These are phyloP conservation scores for Fundulus diaphanus DNA, from an alignment of 2,797 vertebrate species.

Conservation along the genomic window DNA sequence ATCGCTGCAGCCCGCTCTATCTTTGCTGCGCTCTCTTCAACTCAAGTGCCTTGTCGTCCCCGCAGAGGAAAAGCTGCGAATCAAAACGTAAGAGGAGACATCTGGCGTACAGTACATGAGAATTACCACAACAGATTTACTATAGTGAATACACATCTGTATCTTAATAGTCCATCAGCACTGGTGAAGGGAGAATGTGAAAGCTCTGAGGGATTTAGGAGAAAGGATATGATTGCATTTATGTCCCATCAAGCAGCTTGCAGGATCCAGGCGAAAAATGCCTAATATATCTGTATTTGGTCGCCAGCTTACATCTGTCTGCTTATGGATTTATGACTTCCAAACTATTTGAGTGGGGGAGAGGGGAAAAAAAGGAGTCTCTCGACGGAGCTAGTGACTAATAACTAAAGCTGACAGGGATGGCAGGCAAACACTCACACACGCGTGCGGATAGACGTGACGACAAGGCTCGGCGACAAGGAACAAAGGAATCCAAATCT, in stretches of 20 bases:
- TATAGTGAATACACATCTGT: constrained; percentile 60
- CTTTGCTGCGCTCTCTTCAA: constrained; percentile 24
- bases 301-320: constrained; percentile 84
- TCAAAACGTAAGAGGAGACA: constrained; percentile 52
- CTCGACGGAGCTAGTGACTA: constrained; percentile 81
- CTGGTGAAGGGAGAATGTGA: constrained; percentile 66
- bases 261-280: constrained; percentile 73
- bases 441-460: constrained; percentile 57
- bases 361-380: constrained; percentile 62
- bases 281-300: constrained; percentile 84
- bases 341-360: constrained; percentile 74
- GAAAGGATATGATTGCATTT: constrained; percentile 81
- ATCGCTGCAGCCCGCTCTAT: constrained; percentile 31
- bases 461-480: constrained; percentile 70
- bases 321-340: constrained; percentile 85
- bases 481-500: constrained; percentile 83
- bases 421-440: constrained; percentile 68
- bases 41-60: constrained; percentile 59
- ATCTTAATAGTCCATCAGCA: constrained; percentile 74
- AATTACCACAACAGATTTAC: constrained; percentile 57
- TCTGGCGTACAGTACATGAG: constrained; percentile 47
- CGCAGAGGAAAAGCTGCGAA: constrained; percentile 52
- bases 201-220: constrained; percentile 77
- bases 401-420: constrained; percentile 84
- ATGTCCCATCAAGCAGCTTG: constrained; percentile 79